phyloP scores from a whole-genome alignment of 2,888 invertebrate species.

The Zeuzera pyrina region DNA sequence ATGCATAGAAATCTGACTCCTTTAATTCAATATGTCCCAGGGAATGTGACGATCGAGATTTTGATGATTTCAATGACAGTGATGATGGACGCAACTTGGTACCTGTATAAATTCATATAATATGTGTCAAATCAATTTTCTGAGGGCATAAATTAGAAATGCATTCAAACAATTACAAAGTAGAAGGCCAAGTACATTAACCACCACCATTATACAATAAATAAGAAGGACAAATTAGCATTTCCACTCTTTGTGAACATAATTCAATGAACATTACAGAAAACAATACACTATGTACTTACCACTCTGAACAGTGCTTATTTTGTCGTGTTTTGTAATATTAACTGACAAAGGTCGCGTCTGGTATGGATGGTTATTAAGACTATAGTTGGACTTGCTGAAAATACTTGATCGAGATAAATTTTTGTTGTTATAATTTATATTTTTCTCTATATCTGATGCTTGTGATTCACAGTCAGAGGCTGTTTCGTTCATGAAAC shows the following conservation, averaged over 20 bases:
- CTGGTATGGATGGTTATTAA: conserved; percentile 60
- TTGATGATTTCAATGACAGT: conserved; percentile 52
- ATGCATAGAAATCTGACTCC: conserved; percentile 85
- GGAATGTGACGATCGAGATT: conserved; percentile 65
- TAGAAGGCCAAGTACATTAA: neutral
- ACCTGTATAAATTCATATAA: conserved; percentile 26
- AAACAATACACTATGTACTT: too few relatives aligned
- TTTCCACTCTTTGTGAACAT: neutral
- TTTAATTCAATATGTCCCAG: conserved; percentile 54
- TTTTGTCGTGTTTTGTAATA: conserved; percentile 62
- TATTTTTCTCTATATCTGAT: conserved; percentile 78
- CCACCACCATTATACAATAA: neutral
- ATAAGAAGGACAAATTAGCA: neutral
- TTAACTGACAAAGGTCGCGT: conserved; percentile 62
- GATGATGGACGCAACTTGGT: conserved; percentile 59
- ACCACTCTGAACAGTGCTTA: conserved; percentile 52
- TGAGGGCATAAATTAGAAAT: neutral
- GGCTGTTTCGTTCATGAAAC: conserved; percentile 95
- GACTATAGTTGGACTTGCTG: conserved; percentile 48
- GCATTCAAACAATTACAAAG: neutral
- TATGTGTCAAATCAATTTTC: neutral
- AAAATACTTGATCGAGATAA: conserved; percentile 55
- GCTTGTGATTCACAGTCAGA: conserved; percentile 87
- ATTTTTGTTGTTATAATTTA: conserved; percentile 46
- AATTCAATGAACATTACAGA: neutral